Base-by-base conservation (phyloP, 2,797 vertebrate genomes). In the Nothura maculosa region DNA sequence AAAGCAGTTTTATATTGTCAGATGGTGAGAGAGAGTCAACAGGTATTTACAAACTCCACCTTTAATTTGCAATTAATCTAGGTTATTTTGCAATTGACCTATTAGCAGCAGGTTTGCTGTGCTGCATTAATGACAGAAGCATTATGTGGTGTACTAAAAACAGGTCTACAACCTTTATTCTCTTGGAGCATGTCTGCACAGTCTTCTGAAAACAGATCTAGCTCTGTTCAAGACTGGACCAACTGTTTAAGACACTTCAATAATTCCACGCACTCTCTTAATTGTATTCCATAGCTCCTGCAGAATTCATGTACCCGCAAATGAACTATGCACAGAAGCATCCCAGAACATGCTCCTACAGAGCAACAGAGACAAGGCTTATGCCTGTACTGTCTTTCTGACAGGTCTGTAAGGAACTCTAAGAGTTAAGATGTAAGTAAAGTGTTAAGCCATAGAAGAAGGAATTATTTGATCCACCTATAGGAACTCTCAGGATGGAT, bases 191-290 rank as follows among this genome's bases (percentile, higher is more conserved):
- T 2, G 25, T 32, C 16, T 45, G 17, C 15, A 34, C 6, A 24
- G n/a, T 45, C 47, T 87, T 90, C 54, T 61, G 50, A 76, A 69
- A 11, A 6, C 38, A 93, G 22, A 69, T 66, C 30, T 48, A 66
- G 6, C 25, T 48, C 24, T 50, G 6, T n/a, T 67, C 32, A 48
- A 22, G 38, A 68, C 14, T 1, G 64, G 19, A 54, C 7, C 68
- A 25, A 73, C 48, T 10, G 19, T 50, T 21, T 58, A 55, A 76
- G 21, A 22, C 20, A 73, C 5, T 2, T 24, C 64, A 17, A 10
- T 10, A 38, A 9, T 38, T 38, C 9, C 12, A 45, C 7, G 12
- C 19, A 52, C 15, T 5, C 6, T 62, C 5, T 34, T 87, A 75
- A 85, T 6, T 2, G 0, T 40, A 6, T 45, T 19, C 15, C 22